Evolutionary conservation across 2,113 vertebrate genomes (phyloP), one percentile per base, ranked within the genome.

Genomic region (Hoplias malabaricus): DNA sequence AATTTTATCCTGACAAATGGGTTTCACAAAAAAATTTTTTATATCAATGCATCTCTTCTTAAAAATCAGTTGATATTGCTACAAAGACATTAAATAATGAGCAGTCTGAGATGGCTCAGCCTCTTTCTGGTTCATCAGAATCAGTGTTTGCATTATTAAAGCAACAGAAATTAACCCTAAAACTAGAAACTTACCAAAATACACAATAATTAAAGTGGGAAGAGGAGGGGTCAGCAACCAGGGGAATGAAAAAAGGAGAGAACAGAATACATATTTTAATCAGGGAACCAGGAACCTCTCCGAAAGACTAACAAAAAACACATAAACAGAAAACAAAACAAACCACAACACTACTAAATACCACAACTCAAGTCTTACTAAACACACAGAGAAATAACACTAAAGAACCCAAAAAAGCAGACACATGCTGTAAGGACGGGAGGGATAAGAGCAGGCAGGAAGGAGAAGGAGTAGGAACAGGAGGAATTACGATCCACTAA

Each of bases 171-270:
- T 77, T 68, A 84, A 92, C 92, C 94, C 94, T 93, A 86, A 92
- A 94, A 95, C 93, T 92, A 93, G 92, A 88, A 96, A 99, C 98
- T 99, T 99, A 98, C 97, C 96, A 98, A 94, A 97, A 98, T 89
- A 98, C 95, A 98, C 94, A 98, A 97, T 96, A 98, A 96, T 96
- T 96, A 96, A 96, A 98, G 95, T 96, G 92, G 95, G 95, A 93
- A 96, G 80, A 82, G 94, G 91, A 96, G 94, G 92, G 94, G 91
- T 96, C 98, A 92, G 96, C 96, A 96, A 96, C 96, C 96, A 92
- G 95, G 95, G 92, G 93, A 91, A 96, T 88, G 85, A 43, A 96
- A 91, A 88, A 93, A 94, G 94, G 94, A 96, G 94, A 98, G 95
- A 98, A 98, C 94, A 99, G 94, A 98, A 96, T 94, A 96, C 90